Conservation (phyloP, 2,113 vertebrate species). For the Galbula dea region DNA sequence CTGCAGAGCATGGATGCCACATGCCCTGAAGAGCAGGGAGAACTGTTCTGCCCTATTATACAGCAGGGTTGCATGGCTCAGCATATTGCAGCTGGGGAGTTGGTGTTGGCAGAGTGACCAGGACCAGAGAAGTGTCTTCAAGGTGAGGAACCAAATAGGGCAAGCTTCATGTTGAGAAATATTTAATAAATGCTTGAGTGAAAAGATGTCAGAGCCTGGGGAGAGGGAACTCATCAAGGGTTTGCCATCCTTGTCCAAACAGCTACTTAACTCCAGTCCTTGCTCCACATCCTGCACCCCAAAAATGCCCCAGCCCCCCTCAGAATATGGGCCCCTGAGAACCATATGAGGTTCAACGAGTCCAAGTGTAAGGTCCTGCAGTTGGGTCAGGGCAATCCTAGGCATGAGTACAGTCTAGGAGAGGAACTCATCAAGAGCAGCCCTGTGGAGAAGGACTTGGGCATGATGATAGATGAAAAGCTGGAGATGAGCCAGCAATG, state of each 20-base stretch:
- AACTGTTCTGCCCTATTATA: background rate
- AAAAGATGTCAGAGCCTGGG: background rate
- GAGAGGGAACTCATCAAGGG: background rate
- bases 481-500: too few species aligned
- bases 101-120: background rate
- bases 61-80: accelerated
- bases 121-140: background rate
- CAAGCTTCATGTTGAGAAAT: background rate
- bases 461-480: too few species aligned
- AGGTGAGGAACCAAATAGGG: background rate
- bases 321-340: too few species aligned
- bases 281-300: background rate
- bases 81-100: accelerated
- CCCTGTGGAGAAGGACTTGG: too few species aligned
- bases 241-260: background rate
- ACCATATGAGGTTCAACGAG: too few species aligned
- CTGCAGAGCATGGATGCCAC: background rate
- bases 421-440: too few species aligned
- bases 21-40: background rate
- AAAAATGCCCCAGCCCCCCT: accelerated
- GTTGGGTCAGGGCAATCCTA: too few species aligned
- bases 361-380: too few species aligned
- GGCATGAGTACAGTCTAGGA: too few species aligned
- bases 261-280: background rate
- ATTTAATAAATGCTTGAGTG: background rate